A percentile compares a stretch with the other conserved stretches of the same genome.
These are phyloP conservation scores for Petrophora chlorosata DNA, from an alignment of 2,888 invertebrate species.

Conservation along the genomic window DNA sequence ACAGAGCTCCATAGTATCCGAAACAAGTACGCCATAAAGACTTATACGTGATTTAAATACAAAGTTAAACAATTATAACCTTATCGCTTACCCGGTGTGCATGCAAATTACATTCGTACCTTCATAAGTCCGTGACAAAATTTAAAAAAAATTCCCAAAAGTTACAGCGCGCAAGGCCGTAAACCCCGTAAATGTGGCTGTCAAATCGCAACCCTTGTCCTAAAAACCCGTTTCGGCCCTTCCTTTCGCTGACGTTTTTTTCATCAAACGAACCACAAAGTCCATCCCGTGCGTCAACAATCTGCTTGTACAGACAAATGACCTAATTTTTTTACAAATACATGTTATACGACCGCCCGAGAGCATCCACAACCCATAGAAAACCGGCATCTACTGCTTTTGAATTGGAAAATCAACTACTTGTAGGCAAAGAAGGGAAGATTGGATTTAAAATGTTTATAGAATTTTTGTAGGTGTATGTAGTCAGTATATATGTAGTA, in stretches of 20 bases:
- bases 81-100: conserved; percentile 24
- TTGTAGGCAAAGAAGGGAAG: too few species aligned
- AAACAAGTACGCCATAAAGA: conserved; percentile 32
- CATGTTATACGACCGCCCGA: conserved; percentile 10
- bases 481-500: too few species aligned
- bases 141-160: conserved; percentile 10
- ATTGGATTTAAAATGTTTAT: too few species aligned
- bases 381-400: too few species aligned
- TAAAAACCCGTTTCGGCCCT: conserved; percentile 39
- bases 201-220: conserved; percentile 43
- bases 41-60: conserved; percentile 25
- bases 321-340: conserved; percentile 24
- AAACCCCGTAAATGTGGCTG: conserved; percentile 43
- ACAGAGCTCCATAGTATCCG: background rate
- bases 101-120: conserved; percentile 20
- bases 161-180: conserved; percentile 32
- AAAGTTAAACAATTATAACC: conserved; percentile 23
- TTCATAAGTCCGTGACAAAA: conserved; percentile 14
- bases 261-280: conserved; percentile 40
- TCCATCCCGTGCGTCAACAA: conserved; percentile 34
- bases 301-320: conserved; percentile 34
- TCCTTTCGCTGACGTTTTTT: conserved; percentile 41
- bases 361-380: background rate
- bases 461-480: too few species aligned
- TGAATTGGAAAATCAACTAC: too few species aligned